Evolutionary conservation across 2,113 vertebrate genomes (phyloP).

Genomic region (Dunckerocampus dactyliophorus): DNA sequence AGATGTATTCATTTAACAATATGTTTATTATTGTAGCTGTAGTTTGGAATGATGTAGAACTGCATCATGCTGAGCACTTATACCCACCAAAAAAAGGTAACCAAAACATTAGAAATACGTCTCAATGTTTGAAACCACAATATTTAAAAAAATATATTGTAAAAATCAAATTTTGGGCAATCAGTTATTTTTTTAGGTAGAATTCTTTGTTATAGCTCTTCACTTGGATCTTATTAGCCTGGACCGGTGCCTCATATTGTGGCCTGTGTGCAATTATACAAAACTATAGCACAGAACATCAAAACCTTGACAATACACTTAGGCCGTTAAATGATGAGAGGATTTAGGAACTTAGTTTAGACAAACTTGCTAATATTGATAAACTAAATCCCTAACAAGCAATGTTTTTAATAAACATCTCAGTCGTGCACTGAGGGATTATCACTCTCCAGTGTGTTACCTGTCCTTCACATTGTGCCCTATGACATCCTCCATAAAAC

Average conservation of each 20-base stretch:
- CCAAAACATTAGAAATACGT: no score
- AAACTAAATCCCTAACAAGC: slow-evolving; percentile 9
- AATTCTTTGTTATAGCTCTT: no score
- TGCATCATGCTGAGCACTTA: no score
- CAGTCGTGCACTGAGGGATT: not conserved
- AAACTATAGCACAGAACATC: slow-evolving; percentile 1
- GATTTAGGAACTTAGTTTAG: slow-evolving; percentile 1
- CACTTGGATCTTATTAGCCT: no score
- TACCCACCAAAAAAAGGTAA: no score
- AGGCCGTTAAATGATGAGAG: not conserved
- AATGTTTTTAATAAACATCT: slow-evolving; percentile 13
- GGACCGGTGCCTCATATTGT: not conserved
- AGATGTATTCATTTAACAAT: no score
- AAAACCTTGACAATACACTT: slow-evolving; percentile 10
- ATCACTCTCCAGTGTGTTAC: slow-evolving; percentile 57
- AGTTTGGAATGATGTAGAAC: not conserved
- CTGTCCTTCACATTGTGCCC: slow-evolving; percentile 36
- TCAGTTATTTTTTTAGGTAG: no score
- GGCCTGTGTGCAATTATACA: not conserved
- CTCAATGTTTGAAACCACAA: no score
- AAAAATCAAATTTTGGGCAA: no score
- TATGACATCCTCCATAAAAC: slow-evolving; percentile 15
- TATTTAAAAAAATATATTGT: no score
- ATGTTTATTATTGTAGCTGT: not conserved
- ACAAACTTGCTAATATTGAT: slow-evolving; percentile 4